Evolutionary conservation across 2,888 invertebrate genomes (phyloP).

Genomic region (Elysia crispata): DNA sequence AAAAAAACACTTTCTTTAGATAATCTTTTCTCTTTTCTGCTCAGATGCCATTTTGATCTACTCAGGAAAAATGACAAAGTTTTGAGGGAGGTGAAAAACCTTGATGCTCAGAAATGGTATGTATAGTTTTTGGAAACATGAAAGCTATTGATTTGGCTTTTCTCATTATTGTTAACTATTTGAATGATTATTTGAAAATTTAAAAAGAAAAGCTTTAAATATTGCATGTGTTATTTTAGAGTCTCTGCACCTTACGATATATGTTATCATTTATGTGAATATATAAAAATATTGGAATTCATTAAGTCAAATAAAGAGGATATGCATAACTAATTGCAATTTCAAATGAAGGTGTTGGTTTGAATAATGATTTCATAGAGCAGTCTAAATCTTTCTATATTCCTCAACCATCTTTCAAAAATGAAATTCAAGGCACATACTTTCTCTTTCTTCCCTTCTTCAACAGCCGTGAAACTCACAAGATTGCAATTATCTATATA

Average conservation of each 20-base stretch:
- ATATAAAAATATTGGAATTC: too few species aligned
- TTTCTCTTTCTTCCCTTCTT: slow-evolving; percentile 11
- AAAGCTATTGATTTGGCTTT: too few species aligned
- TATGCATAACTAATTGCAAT: too few species aligned
- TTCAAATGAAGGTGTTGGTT: too few species aligned
- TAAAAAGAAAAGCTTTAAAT: not conserved
- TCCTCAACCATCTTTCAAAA: not conserved
- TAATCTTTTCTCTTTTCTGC: not conserved
- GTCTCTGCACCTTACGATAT: too few species aligned
- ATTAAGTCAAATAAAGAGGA: too few species aligned
- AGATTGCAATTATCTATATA: slow-evolving; percentile 97
- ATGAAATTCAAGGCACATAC: too few species aligned
- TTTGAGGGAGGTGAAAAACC: slow-evolving; percentile 91
- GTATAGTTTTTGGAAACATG: slow-evolving; percentile 44
- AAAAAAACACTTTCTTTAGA: too few species aligned
- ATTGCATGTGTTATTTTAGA: too few species aligned
- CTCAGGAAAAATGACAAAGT: slow-evolving; percentile 92
- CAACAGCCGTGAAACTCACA: slow-evolving; percentile 77
- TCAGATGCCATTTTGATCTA: slow-evolving; percentile 84
- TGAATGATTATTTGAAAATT: too few species aligned
- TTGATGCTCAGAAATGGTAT: slow-evolving; percentile 86
- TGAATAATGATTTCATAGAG: not conserved
- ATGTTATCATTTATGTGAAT: too few species aligned
- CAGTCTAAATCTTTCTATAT: not conserved
- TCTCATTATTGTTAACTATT: too few species aligned